Evolutionary conservation across 2,797 vertebrate genomes (phyloP), one percentile per base, ranked within the genome.

Genomic region (Sebastolobus altivelis): DNA sequence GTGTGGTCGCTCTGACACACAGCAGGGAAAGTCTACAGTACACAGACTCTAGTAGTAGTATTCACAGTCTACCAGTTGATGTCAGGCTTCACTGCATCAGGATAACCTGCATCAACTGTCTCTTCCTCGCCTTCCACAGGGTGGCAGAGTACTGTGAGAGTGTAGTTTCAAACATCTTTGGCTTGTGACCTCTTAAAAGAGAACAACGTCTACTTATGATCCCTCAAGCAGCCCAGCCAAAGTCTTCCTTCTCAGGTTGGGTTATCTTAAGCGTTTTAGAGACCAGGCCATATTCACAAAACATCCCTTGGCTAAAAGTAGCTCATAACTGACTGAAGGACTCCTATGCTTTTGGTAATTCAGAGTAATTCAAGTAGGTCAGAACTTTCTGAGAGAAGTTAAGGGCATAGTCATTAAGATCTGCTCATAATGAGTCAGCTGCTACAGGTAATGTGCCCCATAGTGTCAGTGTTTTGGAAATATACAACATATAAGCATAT

Each of bases 41-140:
- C 38, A 43, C 38, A 76, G 7, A 18, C 31, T 56, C 16, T 40
- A 40, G 58, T 33, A 40, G 58, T 27, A 68, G 37, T 74, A 74
- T 58, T 80, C 25, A 67, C 27, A 54, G 25, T 65, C 31, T 25
- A 79, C 66, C 87, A 69, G 72, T 3, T 70, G 86, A 84, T 78
- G 80, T 79, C 74, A 81, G 72, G 65, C 71, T 88, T 77, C 22
- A 73, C 35, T 38, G 10, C 1, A 18, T 35, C 29, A 37, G 18
- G 3, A 31, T 18, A n/a, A 14, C n/a, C 31, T 58, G 55, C 18
- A 31, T 9, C 22, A 31, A 14, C 25, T 10, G 65, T 35, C n/a
- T 38, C 6, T 33, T 29, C 6, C n/a, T n/a, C 38, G 12, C 10
- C 6, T 13, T 43, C 75, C 73, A 79, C 65, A 54, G 7, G 37